Evolutionary conservation across 2,888 invertebrate genomes (phyloP).

Genomic region (Gastrophysa polygoni): DNA sequence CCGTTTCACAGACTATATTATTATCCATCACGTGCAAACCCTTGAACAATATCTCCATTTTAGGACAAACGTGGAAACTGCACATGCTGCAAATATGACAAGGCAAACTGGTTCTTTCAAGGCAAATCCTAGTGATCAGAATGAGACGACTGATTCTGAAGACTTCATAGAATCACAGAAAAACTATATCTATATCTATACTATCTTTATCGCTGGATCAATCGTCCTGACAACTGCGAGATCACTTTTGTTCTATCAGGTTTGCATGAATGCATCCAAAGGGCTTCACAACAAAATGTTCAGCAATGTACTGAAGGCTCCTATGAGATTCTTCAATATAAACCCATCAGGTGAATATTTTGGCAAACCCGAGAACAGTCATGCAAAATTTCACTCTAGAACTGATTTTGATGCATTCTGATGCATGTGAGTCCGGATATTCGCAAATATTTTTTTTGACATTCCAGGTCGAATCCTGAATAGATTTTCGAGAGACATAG

Average conservation of each 20-base stretch:
- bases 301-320: constrained; percentile 72
- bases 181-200: constrained; percentile 64
- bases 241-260: constrained; percentile 73
- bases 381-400: no score
- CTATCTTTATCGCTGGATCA: constrained; percentile 63
- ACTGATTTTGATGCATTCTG: no score
- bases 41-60: constrained; percentile 11
- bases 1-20: no score
- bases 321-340: constrained; percentile 82
- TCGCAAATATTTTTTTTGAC: not conserved
- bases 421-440: no score
- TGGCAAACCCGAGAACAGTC: no score
- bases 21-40: not conserved
- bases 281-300: constrained; percentile 82
- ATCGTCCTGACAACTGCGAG: constrained; percentile 68
- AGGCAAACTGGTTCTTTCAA: no score
- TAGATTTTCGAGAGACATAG: constrained; percentile 85
- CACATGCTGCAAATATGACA: not conserved
- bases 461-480: constrained; percentile 74
- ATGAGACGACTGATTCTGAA: not conserved
- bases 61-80: constrained; percentile 57
- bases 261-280: constrained; percentile 76
- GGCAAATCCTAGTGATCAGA: not conserved
- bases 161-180: constrained; percentile 8
- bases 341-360: constrained; percentile 84